Conservation (phyloP, 2,888 invertebrate genomes). For the Platypus cylindrus region DNA sequence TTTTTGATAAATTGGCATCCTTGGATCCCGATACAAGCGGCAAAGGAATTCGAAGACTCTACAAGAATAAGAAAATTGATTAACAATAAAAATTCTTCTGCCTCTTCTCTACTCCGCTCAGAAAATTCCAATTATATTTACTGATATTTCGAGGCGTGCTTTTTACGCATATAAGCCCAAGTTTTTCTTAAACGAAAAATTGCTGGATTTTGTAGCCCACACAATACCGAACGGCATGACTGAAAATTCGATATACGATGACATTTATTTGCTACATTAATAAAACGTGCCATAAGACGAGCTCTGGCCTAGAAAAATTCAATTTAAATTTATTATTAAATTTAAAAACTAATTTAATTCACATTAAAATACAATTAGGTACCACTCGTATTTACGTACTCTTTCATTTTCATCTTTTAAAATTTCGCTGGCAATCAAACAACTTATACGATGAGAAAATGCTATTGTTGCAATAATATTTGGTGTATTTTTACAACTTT, state of each 20-base stretch:
- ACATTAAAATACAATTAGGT: neutral
- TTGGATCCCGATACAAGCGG: constrained; percentile 35
- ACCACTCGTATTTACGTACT: constrained; percentile 19
- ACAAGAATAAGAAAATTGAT: constrained; percentile 13
- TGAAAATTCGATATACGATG: constrained; percentile 40
- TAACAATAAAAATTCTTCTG: neutral
- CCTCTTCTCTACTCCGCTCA: neutral
- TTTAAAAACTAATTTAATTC: neutral
- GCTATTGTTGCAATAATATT: constrained; percentile 40
- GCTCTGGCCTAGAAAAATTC: constrained; percentile 37
- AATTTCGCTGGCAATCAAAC: constrained; percentile 39
- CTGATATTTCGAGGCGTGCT: constrained; percentile 41
- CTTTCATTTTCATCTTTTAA: constrained; percentile 32
- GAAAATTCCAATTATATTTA: constrained; percentile 19
- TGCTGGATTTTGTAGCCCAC: constrained; percentile 41
- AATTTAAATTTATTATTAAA: neutral
- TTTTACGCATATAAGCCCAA: constrained; percentile 39
- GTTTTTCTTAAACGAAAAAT: constrained; percentile 38
- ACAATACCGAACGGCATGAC: constrained; percentile 39
- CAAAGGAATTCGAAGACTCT: constrained; percentile 38
- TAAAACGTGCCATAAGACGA: constrained; percentile 40
- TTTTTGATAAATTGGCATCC: constrained; percentile 31
- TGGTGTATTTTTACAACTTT: constrained; percentile 37
- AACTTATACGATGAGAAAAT: constrained; percentile 41
- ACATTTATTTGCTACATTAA: constrained; percentile 42